Conservation (phyloP, 1,140 invertebrate species). For the Carposina sasakii region DNA sequence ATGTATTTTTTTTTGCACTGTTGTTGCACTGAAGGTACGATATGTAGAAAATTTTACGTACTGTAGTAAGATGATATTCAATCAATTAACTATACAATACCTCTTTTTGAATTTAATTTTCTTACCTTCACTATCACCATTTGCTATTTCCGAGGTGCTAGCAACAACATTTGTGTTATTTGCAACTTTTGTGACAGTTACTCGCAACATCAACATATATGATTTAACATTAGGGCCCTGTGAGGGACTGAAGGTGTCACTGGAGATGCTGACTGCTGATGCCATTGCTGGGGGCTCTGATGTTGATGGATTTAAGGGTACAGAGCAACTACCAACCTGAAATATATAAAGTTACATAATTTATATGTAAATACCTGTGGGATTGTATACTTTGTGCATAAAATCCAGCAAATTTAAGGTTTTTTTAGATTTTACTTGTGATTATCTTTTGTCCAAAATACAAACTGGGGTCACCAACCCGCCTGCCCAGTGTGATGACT, state of each 20-base stretch:
- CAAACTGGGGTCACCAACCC: too few species aligned
- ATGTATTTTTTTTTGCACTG: too few species aligned
- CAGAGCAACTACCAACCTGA: slow-evolving; percentile 81
- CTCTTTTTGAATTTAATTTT: too few species aligned
- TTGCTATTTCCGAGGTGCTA: slow-evolving; percentile 67
- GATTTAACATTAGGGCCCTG: slow-evolving; percentile 90
- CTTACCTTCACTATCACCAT: slow-evolving; percentile 66
- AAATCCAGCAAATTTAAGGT: too few species aligned
- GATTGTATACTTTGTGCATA: too few species aligned
- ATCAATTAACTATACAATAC: too few species aligned
- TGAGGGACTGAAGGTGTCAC: slow-evolving; percentile 86
- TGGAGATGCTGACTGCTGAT: slow-evolving; percentile 87
- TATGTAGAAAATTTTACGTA: too few species aligned
- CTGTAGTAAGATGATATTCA: too few species aligned
- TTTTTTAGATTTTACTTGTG: too few species aligned
- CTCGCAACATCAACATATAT: slow-evolving; percentile 88
- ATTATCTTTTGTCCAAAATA: too few species aligned
- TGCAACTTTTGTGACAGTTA: slow-evolving; percentile 68
- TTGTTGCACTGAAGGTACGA: too few species aligned
- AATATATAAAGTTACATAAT: slow-evolving; percentile 10
- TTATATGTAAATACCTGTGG: background rate
- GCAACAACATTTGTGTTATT: slow-evolving; percentile 49
- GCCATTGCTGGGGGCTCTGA: slow-evolving; percentile 79
- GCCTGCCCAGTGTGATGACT: too few species aligned
- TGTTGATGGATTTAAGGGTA: slow-evolving; percentile 87